Evolutionary conservation across 2,113 vertebrate genomes (phyloP).

Genomic region (Pleuronectes platessa): DNA sequence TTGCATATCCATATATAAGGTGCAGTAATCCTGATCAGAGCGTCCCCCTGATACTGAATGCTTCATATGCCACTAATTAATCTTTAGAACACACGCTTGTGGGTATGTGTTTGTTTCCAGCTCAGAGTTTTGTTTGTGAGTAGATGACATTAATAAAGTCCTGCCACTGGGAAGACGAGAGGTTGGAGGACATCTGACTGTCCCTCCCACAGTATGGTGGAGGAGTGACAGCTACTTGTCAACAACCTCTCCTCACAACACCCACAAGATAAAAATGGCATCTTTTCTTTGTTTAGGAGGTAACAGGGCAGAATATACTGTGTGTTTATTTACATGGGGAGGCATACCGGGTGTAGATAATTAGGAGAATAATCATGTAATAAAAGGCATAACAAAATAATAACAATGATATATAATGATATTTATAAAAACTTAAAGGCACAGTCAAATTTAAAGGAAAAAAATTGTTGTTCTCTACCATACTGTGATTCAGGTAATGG

Average conservation of each 20-base stretch:
- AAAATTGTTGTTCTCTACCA: too few species aligned
- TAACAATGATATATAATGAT: too few species aligned
- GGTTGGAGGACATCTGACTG: conserved; percentile 63
- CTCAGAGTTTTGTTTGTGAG: conserved; percentile 41
- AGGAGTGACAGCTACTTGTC: conserved; percentile 62
- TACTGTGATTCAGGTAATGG: too few species aligned
- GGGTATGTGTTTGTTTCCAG: conserved; percentile 52
- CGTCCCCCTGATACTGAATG: conserved; percentile 33
- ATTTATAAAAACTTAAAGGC: too few species aligned
- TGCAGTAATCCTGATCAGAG: conserved; percentile 33
- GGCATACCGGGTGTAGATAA: neutral
- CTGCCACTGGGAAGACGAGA: conserved; percentile 61
- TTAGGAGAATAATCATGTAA: neutral
- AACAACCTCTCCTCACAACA: conserved; percentile 38
- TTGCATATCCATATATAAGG: conserved; percentile 6
- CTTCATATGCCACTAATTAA: conserved; percentile 44
- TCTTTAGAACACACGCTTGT: conserved; percentile 19
- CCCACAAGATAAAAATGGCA: neutral
- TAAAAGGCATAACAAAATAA: too few species aligned
- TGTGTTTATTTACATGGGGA: neutral
- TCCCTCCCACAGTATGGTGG: conserved; percentile 54
- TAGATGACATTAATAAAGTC: conserved; percentile 70
- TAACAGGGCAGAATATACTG: neutral
- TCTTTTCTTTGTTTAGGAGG: conserved; percentile 4
- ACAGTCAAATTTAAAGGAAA: too few species aligned